Evolutionary conservation across 1,140 invertebrate genomes (phyloP).

Genomic region (Pachypsylla venusta): DNA sequence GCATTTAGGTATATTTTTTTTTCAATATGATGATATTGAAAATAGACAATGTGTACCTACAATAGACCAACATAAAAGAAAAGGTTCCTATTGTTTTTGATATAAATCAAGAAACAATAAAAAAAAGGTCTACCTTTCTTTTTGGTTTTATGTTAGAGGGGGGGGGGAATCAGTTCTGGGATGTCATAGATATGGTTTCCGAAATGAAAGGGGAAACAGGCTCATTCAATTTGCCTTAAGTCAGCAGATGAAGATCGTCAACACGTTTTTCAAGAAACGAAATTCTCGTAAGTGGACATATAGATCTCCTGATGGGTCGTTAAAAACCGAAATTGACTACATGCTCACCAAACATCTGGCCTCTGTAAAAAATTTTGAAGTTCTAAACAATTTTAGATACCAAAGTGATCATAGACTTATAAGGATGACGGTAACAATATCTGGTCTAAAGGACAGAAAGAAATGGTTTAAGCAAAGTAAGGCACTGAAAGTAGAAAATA

Average conservation of each 20-base stretch:
- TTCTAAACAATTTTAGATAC: not conserved
- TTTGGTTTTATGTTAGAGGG: too few species aligned
- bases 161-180: not conserved
- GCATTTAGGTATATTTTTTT: too few species aligned
- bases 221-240: not conserved
- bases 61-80: too few species aligned
- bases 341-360: not conserved
- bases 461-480: not conserved
- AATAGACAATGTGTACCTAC: too few species aligned
- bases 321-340: not conserved
- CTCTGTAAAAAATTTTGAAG: not conserved
- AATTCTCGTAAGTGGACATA: not conserved
- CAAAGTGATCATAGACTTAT: not conserved
- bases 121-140: too few species aligned
- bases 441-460: not conserved
- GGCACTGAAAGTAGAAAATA: too few species aligned
- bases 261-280: not conserved
- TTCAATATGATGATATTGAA: too few species aligned
- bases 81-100: too few species aligned
- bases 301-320: not conserved
- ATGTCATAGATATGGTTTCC: not conserved
- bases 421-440: not conserved
- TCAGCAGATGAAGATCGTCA: not conserved
- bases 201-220: constrained; percentile 8
- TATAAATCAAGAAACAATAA: too few species aligned